Base-by-base conservation (phyloP, 2,888 invertebrate species). In the Drosophila meridiana region DNA sequence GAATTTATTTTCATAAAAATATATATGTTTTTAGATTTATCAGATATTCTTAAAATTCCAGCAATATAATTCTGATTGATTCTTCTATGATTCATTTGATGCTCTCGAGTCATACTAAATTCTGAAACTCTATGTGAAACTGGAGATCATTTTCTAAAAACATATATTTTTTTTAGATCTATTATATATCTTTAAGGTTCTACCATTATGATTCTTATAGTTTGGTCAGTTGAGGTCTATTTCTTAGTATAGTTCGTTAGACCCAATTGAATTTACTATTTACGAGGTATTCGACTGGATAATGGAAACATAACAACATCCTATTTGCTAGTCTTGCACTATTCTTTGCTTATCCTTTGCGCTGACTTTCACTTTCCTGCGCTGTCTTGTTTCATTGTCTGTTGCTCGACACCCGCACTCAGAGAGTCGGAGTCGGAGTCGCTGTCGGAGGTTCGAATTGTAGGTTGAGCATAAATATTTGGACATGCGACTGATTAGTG, bases 401-500 rank as follows among this genome's bases (percentile, higher is more conserved):
- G 52, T 20, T 47, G 58, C 56, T 77, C 64, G 74, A 82, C 77
- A 82, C 73, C 52, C 30, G 32, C 4, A n/a, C 48, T 28, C 32
- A 8, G 48, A 7, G 47, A 48, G 28, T 47, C 11, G 36, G 20
- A 42, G 42, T n/a, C 34, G 9, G 26, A 34, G 20, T 28, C 26
- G 20, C 20, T 20, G 20, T 20, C 20, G 20, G 45, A 20, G 45
- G 40, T 43, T 13, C 8, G n/a, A 57, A 4, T 3, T 8, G 53
- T n/a, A 63, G 55, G 55, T 34, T 20, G 75, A 63, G 57, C 62
- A 76, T 81, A 87, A 88, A 88, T 88, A 89, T 89, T 90, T 89
- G 87, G 64, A 79, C 88, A 73, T 72, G 67, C 72, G 84, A 81
- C 79, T 84, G 89, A 89, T 89, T 89, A 89, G 84, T 74, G 81